Evolutionary conservation across 2,888 invertebrate species (phyloP).

Genomic region (Teleogryllus oceanicus): DNA sequence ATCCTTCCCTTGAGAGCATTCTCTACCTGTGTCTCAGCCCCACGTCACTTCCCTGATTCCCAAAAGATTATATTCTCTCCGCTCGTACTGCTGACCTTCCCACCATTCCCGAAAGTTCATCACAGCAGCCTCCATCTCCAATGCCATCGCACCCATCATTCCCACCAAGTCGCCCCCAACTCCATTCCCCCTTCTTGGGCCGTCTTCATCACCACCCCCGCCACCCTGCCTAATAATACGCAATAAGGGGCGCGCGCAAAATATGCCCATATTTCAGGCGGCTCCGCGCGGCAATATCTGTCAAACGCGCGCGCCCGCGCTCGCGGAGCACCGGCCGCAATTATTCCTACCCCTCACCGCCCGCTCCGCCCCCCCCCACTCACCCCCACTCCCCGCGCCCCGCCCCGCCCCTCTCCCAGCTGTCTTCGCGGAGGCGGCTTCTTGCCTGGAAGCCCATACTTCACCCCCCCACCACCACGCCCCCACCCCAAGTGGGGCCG

Average conservation of each 20-base stretch:
- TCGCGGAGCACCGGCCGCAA: background rate
- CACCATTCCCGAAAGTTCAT: too few relatives aligned
- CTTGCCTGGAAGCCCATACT: background rate
- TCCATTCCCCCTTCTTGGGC: too few relatives aligned
- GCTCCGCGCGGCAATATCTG: background rate
- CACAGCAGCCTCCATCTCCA: too few relatives aligned
- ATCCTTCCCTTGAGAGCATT: too few relatives aligned
- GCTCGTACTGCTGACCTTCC: too few relatives aligned
- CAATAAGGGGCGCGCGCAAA: slow-evolving; percentile 1
- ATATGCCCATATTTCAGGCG: background rate
- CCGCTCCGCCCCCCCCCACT: background rate
- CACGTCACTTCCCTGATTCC: too few relatives aligned
- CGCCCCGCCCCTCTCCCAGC: background rate
- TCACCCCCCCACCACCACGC: background rate
- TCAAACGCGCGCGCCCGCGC: background rate
- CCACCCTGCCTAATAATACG: background rate
- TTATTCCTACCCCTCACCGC: background rate
- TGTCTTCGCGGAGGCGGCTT: background rate
- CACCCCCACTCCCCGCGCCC: background rate
- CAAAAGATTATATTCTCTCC: too few relatives aligned
- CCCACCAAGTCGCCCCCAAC: too few relatives aligned
- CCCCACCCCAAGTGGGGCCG: background rate
- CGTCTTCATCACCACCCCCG: background rate
- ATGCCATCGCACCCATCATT: too few relatives aligned
- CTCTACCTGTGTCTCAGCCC: too few relatives aligned